Conservation (phyloP, 1,140 invertebrate genomes). For the Doryteuthis pealeii region DNA sequence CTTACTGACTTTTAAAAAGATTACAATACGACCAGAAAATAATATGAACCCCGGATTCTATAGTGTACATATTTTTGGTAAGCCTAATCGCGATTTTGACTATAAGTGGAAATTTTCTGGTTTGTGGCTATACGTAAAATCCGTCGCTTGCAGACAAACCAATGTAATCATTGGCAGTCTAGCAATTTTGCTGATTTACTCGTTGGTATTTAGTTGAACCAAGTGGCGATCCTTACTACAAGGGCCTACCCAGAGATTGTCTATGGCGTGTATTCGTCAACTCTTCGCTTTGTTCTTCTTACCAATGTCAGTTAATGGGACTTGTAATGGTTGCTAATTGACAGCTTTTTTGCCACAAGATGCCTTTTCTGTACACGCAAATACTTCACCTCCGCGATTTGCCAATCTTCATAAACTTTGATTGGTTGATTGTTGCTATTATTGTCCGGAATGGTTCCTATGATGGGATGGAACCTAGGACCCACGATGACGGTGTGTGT, state of each 20-base stretch:
- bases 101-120: conserved; percentile 57
- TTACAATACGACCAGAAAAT: too few relatives aligned
- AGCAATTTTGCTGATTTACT: conserved; percentile 60
- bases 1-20: too few relatives aligned
- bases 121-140: conserved; percentile 57
- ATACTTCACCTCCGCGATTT: conserved; percentile 33
- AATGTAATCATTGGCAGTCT: conserved; percentile 62
- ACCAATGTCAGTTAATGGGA: conserved; percentile 57
- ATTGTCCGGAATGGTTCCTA: conserved; percentile 51
- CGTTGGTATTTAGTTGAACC: conserved; percentile 56
- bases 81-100: conserved; percentile 43
- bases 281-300: conserved; percentile 50
- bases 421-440: conserved; percentile 43
- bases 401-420: conserved; percentile 37
- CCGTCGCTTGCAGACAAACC: conserved; percentile 58
- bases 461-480: conserved; percentile 52
- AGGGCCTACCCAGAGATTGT: conserved; percentile 44
- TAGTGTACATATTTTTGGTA: conserved; percentile 43
- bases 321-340: conserved; percentile 51
- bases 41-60: conserved; percentile 1
- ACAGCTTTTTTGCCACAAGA: conserved; percentile 50
- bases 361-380: conserved; percentile 52
- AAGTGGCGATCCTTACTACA: conserved; percentile 38
- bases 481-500: conserved; percentile 35
- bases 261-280: conserved; percentile 51